phyloP scores from a whole-genome alignment of 2,113 vertebrate species.

The Scophthalmus maximus region DNA sequence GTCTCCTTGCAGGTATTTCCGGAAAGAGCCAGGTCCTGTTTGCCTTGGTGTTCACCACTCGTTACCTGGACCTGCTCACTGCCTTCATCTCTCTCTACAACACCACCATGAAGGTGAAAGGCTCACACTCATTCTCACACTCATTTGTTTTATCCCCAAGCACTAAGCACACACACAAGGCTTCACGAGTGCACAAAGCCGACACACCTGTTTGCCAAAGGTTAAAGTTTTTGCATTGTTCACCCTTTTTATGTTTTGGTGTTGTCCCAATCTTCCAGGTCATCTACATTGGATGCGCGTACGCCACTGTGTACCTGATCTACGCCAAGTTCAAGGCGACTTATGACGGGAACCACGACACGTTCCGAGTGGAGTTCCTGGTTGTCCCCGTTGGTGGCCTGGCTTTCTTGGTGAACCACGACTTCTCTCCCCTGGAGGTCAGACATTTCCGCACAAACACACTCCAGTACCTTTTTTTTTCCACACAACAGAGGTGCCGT shows the following conservation, averaged over 20 bases:
- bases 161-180: not conserved
- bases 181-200: too few relatives aligned
- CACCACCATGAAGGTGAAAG: conserved; percentile 95
- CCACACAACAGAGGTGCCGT: not conserved
- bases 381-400: conserved; percentile 96
- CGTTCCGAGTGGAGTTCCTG: conserved; percentile 97
- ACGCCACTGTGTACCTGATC: conserved; percentile 96
- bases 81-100: conserved; percentile 99
- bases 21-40: conserved; percentile 99
- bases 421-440: conserved; percentile 99
- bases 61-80: conserved; percentile 98
- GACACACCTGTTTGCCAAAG: conserved; percentile 56
- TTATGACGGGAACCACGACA: conserved; percentile 98
- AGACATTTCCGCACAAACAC: conserved; percentile 37
- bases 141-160: not conserved
- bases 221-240: too few relatives aligned
- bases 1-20: conserved; percentile 90
- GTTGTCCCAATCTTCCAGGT: conserved; percentile 78
- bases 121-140: not conserved
- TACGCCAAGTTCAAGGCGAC: conserved; percentile 98
- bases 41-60: conserved; percentile 97
- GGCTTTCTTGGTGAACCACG: conserved; percentile 96
- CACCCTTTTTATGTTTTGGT: not conserved
- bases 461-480: not conserved
- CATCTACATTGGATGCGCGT: conserved; percentile 95